Base-by-base conservation (phyloP, 2,888 invertebrate species). In the Luperina testacea region DNA sequence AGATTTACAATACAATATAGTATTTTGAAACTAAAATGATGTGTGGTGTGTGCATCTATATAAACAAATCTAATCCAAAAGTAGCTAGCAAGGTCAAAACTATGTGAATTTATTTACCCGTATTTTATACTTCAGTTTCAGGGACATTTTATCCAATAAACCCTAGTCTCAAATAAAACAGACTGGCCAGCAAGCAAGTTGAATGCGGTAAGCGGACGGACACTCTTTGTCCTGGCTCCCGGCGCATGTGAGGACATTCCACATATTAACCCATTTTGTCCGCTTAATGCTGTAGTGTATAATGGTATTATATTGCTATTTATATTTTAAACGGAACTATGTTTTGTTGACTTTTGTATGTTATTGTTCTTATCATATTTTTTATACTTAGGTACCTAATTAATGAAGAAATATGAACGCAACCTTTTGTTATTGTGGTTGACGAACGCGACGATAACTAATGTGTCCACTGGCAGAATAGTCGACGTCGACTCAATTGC, bases 201-300 rank as follows among this genome's bases (percentile, higher is more conserved):
- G 75, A 75, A 57, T 57, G 57, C 45, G 27, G 57, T 57, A 57
- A 63, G 38, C 57, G 65, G 9, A 27, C 76, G 61, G 51, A 59
- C 67, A 59, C n/a, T 61, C 57, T 83, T 81, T 64, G 68, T 71
- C 80, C 69, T 38, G 8, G 72, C 24, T 38, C 51, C 27, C 38
- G 15, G 45, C 6, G 59, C 70, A 65, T 48, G 72, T 79, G 53
- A 79, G 84, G 61, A 71, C 80, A 65, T 65, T 73, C 38, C 67
- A 84, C 70, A 71, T 79, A 79, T 63, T 82, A 71, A 84, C 80
- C 84, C 61, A 42, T 48, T 80, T 74, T 73, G 48, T 63, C 4
- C 70, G 20, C 48, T 67, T 74, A 84, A 74, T 69, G n/a, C 68
- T 57, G 63, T 24, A 38, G 45, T 48, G 27, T 81, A 20, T 77